Percentiles rank a stretch among this genome's conserved stretches.
phyloP scores from a whole-genome alignment of 2,888 invertebrate genomes.

The Halictus quadricinctus region DNA sequence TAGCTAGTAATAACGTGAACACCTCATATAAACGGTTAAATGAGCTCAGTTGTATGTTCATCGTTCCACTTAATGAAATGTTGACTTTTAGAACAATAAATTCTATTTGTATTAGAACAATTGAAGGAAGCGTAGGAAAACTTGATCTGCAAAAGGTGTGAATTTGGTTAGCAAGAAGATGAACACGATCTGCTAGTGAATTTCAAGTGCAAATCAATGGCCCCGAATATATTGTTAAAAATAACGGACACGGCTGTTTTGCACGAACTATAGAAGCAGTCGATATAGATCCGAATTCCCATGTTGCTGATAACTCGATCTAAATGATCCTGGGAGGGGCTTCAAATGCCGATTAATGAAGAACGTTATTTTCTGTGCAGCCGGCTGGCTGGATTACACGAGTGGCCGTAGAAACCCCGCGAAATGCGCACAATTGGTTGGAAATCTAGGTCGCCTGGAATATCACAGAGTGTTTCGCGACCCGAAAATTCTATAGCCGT shows the following conservation, averaged over 20 bases:
- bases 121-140: no score
- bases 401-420: slow-evolving; percentile 73
- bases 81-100: no score
- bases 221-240: not conserved
- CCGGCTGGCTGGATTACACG: slow-evolving; percentile 72
- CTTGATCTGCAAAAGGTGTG: no score
- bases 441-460: slow-evolving; percentile 63
- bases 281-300: not conserved
- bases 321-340: slow-evolving; percentile 43
- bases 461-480: slow-evolving; percentile 49
- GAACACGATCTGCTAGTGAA: no score
- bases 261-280: no score
- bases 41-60: no score
- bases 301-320: slow-evolving; percentile 20
- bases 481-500: slow-evolving; percentile 55
- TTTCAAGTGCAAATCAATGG: not conserved
- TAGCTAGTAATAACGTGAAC: no score
- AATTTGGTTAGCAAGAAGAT: no score
- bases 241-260: not conserved
- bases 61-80: no score
- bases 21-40: no score
- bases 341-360: slow-evolving; percentile 66
- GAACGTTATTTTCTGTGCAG: slow-evolving; percentile 50
- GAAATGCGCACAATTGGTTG: slow-evolving; percentile 59
- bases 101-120: no score